Percentiles rank a stretch among this genome's conserved stretches.
These are phyloP conservation scores for Acronicta aceris DNA, from an alignment of 2,888 invertebrate species.

Conservation along the genomic window DNA sequence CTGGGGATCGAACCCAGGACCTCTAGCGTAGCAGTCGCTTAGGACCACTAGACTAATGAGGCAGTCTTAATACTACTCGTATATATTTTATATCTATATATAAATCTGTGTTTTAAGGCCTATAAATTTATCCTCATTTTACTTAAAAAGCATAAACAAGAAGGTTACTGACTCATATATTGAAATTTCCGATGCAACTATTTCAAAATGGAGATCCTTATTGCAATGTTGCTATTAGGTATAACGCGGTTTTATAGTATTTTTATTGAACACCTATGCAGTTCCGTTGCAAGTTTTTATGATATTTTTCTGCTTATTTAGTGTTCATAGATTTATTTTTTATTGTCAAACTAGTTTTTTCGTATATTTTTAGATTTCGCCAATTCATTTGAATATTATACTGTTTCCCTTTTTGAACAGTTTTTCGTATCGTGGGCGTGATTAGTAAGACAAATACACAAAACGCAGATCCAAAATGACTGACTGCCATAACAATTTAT, in stretches of 20 bases:
- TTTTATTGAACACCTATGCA: constrained; percentile 25
- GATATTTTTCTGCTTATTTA: neutral
- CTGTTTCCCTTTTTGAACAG: too few species aligned
- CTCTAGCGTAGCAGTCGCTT: too few species aligned
- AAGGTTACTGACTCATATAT: constrained; percentile 11
- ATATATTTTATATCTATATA: too few species aligned
- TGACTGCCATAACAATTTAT: too few species aligned
- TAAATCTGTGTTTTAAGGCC: too few species aligned
- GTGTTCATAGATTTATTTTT: neutral
- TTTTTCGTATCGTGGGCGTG: too few species aligned
- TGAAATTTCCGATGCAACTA: neutral
- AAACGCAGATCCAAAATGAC: too few species aligned
- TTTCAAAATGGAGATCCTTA: constrained; percentile 22
- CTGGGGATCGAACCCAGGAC: too few species aligned
- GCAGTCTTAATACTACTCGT: too few species aligned
- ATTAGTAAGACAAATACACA: too few species aligned
- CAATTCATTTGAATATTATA: too few species aligned
- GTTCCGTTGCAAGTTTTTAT: constrained; percentile 5
- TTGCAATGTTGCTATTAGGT: constrained; percentile 11
- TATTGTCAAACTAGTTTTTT: neutral
- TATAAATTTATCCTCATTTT: neutral
- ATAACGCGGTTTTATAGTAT: constrained; percentile 17
- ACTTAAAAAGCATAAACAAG: neutral
- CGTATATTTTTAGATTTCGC: neutral
- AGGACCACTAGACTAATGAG: too few species aligned